Base-by-base conservation (phyloP, 1,140 invertebrate genomes). In the Nebria ingens region DNA sequence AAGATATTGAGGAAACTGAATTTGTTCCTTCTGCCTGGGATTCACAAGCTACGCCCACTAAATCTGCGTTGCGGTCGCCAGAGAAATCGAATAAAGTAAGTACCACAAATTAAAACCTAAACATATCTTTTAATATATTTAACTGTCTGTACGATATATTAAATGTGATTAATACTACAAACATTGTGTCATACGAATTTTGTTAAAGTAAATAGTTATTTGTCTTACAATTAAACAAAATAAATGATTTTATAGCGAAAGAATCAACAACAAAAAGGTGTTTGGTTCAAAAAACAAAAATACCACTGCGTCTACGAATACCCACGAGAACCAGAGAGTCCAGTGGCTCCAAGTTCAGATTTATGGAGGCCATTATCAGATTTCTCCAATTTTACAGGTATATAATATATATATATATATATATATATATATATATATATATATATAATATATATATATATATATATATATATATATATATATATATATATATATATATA, bases 261-360 rank as follows among this genome's bases (percentile, higher is more conserved):
- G 59, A 76, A 78, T 66, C 78, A 78, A 66, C n/a, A n/a, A n/a
- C 68, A 71, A 12, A 65, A 66, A 57, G 68, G 75, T 60, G 87
- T 90, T 22, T 84, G 83, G 68, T 90, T 89, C 73, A 87, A 90
- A 67, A 83, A 85, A 59, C 85, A 89, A 71, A 83, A 84, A 64
- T 87, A 87, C 68, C 85, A 87, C 65, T 86, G 84, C 64, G 84
- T 89, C 34, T 90, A 88, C 66, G 85, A 89, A 65, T 89, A 90
- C 71, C 87, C 87, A 20, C 79, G 84, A 61, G 86, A 88, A 69
- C 68, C 68, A 1, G 68, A 71, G 53, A 68, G 67, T 64, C 65
- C 68, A 0, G 53, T 65, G 22, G 42, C 67, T 13, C 64, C 65
- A 23, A 68, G 59, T 61, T 65, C 63, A 22, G 66, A 69, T 55